Evolutionary conservation across 2,888 invertebrate genomes (phyloP).

Genomic region (Pelosia muscerda): DNA sequence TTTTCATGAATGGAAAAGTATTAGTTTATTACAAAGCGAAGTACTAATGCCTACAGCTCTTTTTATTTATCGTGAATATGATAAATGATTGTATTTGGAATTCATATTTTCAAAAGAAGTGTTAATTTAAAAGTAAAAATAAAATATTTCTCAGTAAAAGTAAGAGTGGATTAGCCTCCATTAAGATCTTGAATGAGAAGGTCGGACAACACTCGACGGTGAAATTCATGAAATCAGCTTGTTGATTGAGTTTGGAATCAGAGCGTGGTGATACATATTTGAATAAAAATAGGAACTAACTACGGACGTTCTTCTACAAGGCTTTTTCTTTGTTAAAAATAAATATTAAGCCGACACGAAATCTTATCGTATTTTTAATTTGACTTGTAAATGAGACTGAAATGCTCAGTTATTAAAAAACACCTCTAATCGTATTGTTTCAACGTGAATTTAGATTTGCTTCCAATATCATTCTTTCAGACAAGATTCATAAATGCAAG

Average conservation of each 20-base stretch:
- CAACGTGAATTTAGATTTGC: background rate
- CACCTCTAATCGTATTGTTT: background rate
- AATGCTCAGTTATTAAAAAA: background rate
- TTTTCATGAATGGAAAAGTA: constrained; percentile 52
- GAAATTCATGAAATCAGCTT: background rate
- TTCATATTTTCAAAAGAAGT: background rate
- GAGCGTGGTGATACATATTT: background rate
- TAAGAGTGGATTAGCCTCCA: background rate
- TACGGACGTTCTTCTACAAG: background rate
- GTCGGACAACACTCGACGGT: background rate
- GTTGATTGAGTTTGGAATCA: background rate
- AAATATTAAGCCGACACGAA: background rate
- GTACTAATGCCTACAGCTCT: background rate
- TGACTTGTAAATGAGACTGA: background rate
- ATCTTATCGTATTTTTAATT: background rate
- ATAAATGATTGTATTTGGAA: background rate
- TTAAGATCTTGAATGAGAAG: background rate
- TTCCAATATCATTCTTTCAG: background rate
- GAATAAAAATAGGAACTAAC: no score
- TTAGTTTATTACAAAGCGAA: constrained; percentile 43
- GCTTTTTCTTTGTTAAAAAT: background rate
- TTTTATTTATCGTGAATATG: background rate
- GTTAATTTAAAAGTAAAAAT: background rate
- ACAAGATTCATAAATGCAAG: background rate
- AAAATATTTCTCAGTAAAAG: background rate